Conservation (phyloP, 2,888 invertebrate genomes). For the Amiota minor region DNA sequence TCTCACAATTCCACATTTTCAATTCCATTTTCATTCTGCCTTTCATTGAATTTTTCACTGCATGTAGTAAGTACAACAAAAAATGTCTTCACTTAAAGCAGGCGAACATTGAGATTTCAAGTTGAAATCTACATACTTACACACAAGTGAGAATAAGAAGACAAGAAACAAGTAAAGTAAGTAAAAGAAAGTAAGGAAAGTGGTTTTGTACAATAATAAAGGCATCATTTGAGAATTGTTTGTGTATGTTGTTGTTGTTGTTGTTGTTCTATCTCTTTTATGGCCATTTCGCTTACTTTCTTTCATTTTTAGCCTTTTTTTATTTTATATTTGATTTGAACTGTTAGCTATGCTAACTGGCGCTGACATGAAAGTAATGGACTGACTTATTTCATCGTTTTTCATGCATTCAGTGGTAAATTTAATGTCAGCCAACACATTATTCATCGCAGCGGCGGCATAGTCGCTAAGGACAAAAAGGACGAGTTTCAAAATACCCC, state of each 20-base stretch:
- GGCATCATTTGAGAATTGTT: not conserved
- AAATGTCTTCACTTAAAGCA: not conserved
- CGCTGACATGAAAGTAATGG: constrained; percentile 49
- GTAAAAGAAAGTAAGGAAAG: not conserved
- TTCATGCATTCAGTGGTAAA: constrained; percentile 16
- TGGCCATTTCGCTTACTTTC: not conserved
- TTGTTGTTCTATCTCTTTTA: not conserved
- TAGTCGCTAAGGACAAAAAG: not conserved
- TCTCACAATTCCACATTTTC: not conserved
- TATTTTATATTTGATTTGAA: constrained; percentile 8
- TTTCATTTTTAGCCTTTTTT: not conserved
- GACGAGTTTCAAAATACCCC: not conserved
- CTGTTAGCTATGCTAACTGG: constrained; percentile 40
- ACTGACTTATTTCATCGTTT: constrained; percentile 17
- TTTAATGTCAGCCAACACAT: constrained; percentile 7
- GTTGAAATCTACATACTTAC: too few species aligned
- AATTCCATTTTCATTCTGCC: not conserved
- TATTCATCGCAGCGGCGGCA: not conserved
- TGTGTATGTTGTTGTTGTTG: too few species aligned
- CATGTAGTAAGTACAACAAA: not conserved
- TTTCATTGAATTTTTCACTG: not conserved
- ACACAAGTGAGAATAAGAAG: not conserved
- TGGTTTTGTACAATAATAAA: not conserved
- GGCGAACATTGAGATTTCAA: not conserved
- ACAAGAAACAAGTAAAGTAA: not conserved